A percentile compares a stretch with the other conserved stretches of the same genome.
Evolutionary conservation across 2,888 invertebrate genomes (phyloP).

Genomic region (Yponomeuta plumbellus): DNA sequence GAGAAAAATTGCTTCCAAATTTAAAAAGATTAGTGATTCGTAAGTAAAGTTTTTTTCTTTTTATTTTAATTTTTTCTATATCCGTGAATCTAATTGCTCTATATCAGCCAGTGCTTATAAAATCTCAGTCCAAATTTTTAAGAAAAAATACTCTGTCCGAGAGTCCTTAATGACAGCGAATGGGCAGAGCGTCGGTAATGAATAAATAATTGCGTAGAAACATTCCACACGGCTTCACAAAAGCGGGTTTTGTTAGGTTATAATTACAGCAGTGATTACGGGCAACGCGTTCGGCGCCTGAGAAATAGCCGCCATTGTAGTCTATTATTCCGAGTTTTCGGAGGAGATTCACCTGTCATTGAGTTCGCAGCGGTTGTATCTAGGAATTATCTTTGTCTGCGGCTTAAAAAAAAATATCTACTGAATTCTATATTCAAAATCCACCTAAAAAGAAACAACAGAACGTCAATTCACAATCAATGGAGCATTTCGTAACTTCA

Average conservation of each 20-base stretch:
- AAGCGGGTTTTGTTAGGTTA: slow-evolving; percentile 42
- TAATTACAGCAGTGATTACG: slow-evolving; percentile 46
- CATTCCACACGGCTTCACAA: slow-evolving; percentile 37
- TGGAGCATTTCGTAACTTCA: neutral
- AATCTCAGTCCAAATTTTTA: slow-evolving; percentile 17
- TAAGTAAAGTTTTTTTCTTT: neutral
- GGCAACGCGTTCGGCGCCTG: slow-evolving; percentile 12
- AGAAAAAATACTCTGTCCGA: slow-evolving; percentile 42
- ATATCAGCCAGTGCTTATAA: slow-evolving; percentile 31
- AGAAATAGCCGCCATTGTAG: neutral
- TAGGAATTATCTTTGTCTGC: neutral
- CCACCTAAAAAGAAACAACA: neutral
- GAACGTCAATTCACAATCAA: neutral
- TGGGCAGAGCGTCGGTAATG: slow-evolving; percentile 48
- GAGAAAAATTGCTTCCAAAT: neutral
- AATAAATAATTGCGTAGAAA: slow-evolving; percentile 70
- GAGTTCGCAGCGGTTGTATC: neutral
- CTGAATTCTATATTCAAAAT: neutral
- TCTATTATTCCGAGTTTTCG: neutral
- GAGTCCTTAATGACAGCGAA: slow-evolving; percentile 60
- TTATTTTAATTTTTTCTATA: neutral
- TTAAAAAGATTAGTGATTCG: neutral
- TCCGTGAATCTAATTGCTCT: slow-evolving; percentile 17
- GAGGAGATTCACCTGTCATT: neutral
- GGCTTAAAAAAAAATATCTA: neutral